Evolutionary conservation across 2,888 invertebrate genomes (phyloP), one percentile per base, ranked within the genome.

Genomic region (Cerceris rybyensis): DNA sequence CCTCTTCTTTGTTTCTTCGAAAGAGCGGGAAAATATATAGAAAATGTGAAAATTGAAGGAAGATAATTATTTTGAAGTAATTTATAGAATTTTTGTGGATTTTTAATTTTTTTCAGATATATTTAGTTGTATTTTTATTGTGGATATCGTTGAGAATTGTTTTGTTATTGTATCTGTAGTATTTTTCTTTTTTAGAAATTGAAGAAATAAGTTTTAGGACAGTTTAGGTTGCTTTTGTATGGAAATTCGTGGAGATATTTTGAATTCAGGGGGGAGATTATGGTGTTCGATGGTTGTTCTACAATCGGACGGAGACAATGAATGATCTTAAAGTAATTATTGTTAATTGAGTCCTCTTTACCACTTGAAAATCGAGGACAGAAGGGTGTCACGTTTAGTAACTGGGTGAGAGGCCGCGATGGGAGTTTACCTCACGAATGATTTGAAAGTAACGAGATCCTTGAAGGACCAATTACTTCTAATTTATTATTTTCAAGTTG

Each of bases 291-390:
- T 16, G 59, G 54, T 60, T 43, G 42, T 28, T 57, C 50, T 13
- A 58, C 52, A 55, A 61, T 50, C 17, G 52, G 28, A 57, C 49
- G 65, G 78, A 70, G 52, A 66, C 70, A 52, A 54, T 57, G 69
- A 42, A 65, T 57, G 70, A 65, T 77, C 77, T 77, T 77, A 66
- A 77, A 77, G 70, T 77, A 77, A 77, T 78, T 66, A 54, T 52
- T 59, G 58, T 46, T 64, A 28, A 65, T 77, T 70, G 70, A 58
- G 57, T 70, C 59, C 77, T 78, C 77, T 66, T n/a, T 66, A 43
- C 70, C 78, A 70, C 14, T 78, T 78, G 78, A 78, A 77, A 78
- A 78, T 78, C 77, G 77, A 78, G 77, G 77, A 78, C 77, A 78
- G 77, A 78, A 78, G 77, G 77, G 77, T 77, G 73, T 66, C 63